These are phyloP conservation scores for pig (Sus scrofa) DNA, from an alignment of 2,113 vertebrate genomes.

Conservation along the genomic window T2T-Sscrofa CM000813.6:21665001-21665500, in stretches of 20 bases:
- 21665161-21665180: not conserved
- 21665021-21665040: too few relatives aligned
- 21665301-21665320: not conserved
- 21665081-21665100: too few relatives aligned
- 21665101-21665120: too few relatives aligned
- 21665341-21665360: not conserved
- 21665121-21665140: too few relatives aligned
- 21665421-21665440: conserved; percentile 4
- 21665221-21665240: not conserved
- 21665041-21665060: too few relatives aligned
- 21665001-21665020: too few relatives aligned
- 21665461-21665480: not conserved
- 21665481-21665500: not conserved
- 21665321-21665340: not conserved
- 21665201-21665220: not conserved
- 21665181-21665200: not conserved
- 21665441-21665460: not conserved
- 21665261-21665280: not conserved
- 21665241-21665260: not conserved
- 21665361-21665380: not conserved
- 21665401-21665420: not conserved
- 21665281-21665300: not conserved
- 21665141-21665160: too few relatives aligned
- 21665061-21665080: too few relatives aligned
- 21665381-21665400: conserved; percentile 21